These are phyloP conservation scores for Eospalax fontanierii DNA, from an alignment of 2,797 vertebrate species.

Conservation along the genomic window DNA sequence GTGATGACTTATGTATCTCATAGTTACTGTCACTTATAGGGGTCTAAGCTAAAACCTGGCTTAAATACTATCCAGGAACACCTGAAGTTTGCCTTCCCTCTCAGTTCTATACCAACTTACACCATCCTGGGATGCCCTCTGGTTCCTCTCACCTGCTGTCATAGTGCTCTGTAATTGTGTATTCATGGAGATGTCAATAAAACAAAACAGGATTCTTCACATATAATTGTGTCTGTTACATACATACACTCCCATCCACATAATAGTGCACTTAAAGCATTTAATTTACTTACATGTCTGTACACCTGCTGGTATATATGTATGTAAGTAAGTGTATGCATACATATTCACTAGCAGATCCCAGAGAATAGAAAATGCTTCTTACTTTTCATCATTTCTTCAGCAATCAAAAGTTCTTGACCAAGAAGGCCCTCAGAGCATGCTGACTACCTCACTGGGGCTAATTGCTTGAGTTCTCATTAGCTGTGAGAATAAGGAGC, in stretches of 20 bases:
- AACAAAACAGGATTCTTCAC: background rate
- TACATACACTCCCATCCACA: background rate
- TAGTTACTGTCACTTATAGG: background rate
- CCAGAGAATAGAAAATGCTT: background rate
- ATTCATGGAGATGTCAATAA: background rate
- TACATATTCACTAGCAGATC: background rate
- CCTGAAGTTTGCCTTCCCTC: background rate
- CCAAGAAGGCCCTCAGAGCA: background rate
- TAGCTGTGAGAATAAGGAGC: conserved; percentile 26
- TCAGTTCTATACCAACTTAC: background rate
- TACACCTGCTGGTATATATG: background rate
- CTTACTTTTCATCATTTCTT: conserved; percentile 37
- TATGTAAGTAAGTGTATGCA: background rate
- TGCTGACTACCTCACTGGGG: background rate
- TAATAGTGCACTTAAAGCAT: background rate
- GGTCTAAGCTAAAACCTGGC: background rate
- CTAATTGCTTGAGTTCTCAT: conserved; percentile 20
- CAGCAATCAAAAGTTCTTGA: background rate
- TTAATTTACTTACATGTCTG: background rate
- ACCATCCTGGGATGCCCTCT: background rate
- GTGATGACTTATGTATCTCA: background rate
- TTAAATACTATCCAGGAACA: background rate
- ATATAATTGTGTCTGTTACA: background rate
- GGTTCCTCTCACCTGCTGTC: background rate
- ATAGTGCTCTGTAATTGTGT: background rate